These are phyloP conservation scores for Dromius quadrimaculatus DNA, from an alignment of 2,888 invertebrate genomes.

Conservation along the genomic window DNA sequence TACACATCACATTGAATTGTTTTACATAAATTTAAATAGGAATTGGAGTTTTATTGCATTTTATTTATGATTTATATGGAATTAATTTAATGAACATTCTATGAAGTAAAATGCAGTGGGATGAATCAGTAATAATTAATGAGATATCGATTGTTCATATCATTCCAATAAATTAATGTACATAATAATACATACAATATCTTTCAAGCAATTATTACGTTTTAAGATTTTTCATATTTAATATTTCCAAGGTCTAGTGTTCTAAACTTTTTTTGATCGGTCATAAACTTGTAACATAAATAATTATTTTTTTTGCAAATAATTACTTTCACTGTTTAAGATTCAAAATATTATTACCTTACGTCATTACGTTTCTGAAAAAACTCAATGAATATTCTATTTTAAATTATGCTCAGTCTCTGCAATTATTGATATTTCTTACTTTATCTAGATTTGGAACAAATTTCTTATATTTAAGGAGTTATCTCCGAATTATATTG, in stretches of 20 bases:
- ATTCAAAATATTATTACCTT: no score
- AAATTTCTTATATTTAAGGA: no score
- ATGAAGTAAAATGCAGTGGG: background rate
- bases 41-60: background rate
- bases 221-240: no score
- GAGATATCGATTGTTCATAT: background rate
- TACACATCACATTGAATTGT: constrained; percentile 14
- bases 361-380: no score
- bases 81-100: background rate
- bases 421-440: no score
- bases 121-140: background rate
- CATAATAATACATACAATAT: no score
- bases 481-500: no score
- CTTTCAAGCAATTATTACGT: no score
- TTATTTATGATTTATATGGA: background rate
- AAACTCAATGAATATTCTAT: no score
- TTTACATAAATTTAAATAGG: constrained; percentile 29
- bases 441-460: no score
- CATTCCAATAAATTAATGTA: background rate
- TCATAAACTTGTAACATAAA: constrained; percentile 18
- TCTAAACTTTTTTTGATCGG: constrained; percentile 17
- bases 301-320: constrained; percentile 20
- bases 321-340: no score
- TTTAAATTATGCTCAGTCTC: no score
- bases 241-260: constrained; percentile 20